phyloP scores from a whole-genome alignment of 1,140 invertebrate genomes.

The Coelopa frigida region DNA sequence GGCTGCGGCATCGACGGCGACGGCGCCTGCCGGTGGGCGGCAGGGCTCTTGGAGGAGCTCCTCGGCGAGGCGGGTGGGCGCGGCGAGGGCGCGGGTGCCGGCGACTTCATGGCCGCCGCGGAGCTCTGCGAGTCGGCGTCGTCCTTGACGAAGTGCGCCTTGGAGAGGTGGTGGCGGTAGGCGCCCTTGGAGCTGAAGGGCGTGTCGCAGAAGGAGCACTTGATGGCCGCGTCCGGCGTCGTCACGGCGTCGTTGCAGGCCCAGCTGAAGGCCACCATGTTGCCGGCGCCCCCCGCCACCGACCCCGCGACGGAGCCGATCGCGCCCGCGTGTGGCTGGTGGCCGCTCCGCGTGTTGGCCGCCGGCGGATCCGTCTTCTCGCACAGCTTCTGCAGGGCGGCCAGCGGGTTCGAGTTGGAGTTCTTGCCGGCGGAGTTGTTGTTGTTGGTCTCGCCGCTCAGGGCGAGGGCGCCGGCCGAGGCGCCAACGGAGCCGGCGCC shows the following conservation, averaged over 20 bases:
- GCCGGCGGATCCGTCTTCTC: slow-evolving; percentile 74
- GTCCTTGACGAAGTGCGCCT: slow-evolving; percentile 95
- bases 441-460: slow-evolving; percentile 37
- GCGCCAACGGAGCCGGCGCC: slow-evolving; percentile 37
- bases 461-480: slow-evolving; percentile 40
- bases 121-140: slow-evolving; percentile 64
- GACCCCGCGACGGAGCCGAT: slow-evolving; percentile 37
- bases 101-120: slow-evolving; percentile 30
- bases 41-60: slow-evolving; percentile 32
- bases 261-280: slow-evolving; percentile 86
- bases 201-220: slow-evolving; percentile 94
- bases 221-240: slow-evolving; percentile 77
- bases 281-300: slow-evolving; percentile 57
- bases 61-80: slow-evolving; percentile 34
- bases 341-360: slow-evolving; percentile 31
- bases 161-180: slow-evolving; percentile 91
- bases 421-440: slow-evolving; percentile 42
- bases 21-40: slow-evolving; percentile 15
- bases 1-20: slow-evolving; percentile 14
- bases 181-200: slow-evolving; percentile 94
- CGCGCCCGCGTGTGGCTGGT: slow-evolving; percentile 35
- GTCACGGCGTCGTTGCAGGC: slow-evolving; percentile 86
- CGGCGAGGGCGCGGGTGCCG: slow-evolving; percentile 35
- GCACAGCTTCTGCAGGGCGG: slow-evolving; percentile 88
- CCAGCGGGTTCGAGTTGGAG: slow-evolving; percentile 75